Conservation (phyloP, 2,113 vertebrate species). For the Melanostigma gelatinosum region DNA sequence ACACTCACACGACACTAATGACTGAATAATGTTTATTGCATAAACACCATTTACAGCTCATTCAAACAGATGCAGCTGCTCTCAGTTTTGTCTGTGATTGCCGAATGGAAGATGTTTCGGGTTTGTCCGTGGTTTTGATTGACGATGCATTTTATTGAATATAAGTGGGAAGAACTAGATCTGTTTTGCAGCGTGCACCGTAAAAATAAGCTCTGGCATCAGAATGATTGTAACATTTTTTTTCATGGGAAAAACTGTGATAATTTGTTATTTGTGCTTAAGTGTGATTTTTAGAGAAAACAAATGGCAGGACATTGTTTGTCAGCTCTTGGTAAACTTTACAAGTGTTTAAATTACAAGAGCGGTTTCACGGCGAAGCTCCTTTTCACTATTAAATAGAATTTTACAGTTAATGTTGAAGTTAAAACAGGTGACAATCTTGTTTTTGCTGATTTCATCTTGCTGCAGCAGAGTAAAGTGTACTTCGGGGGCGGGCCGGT, state of each 20-base stretch:
- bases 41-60: conserved; percentile 74
- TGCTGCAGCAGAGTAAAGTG: not conserved
- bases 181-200: not conserved
- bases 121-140: conserved; percentile 47
- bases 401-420: not conserved
- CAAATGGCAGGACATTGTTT: not conserved
- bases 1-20: conserved; percentile 65
- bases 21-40: conserved; percentile 72
- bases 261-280: conserved; percentile 13
- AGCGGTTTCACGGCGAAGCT: not conserved
- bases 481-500: not conserved
- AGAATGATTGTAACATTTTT: conserved; percentile 2
- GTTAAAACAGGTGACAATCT: not conserved
- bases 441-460: not conserved
- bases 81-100: conserved; percentile 46
- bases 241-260: conserved; percentile 27
- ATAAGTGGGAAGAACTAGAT: conserved; percentile 32
- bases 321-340: conserved; percentile 8
- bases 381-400: not conserved
- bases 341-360: conserved; percentile 18
- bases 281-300: not conserved
- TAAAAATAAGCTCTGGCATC: conserved; percentile 24
- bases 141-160: conserved; percentile 30
- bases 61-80: conserved; percentile 69
- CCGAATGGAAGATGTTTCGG: conserved; percentile 64